These are phyloP conservation scores for Acanthornis magna DNA, from an alignment of 2,797 vertebrate genomes.

Conservation along the genomic window DNA sequence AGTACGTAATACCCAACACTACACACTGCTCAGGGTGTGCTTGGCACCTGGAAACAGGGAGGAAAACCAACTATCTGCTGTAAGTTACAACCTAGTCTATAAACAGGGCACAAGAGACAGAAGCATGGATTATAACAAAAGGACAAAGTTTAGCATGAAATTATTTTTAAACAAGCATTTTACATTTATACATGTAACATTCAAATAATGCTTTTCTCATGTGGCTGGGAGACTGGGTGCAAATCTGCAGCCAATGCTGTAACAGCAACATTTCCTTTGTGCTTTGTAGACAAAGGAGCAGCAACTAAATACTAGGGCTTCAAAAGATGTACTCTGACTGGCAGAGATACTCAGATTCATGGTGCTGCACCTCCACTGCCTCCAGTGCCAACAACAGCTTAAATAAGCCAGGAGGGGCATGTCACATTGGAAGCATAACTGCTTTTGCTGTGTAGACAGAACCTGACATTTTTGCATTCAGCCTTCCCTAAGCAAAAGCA, in stretches of 20 bases:
- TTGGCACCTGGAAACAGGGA: neutral
- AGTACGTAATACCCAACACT: neutral
- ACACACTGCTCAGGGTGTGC: neutral
- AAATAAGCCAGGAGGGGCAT: neutral
- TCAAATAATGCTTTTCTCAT: neutral
- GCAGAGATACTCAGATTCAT: neutral
- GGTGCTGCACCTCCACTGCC: neutral
- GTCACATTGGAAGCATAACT: neutral
- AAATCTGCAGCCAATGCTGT: neutral
- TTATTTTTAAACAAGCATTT: neutral
- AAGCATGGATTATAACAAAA: neutral
- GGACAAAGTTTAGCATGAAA: neutral
- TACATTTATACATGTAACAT: neutral
- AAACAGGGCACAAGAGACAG: neutral
- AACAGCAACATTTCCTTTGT: neutral
- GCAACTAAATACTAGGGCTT: neutral
- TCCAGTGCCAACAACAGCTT: neutral
- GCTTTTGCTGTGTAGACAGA: neutral
- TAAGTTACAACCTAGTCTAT: neutral
- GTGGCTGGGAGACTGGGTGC: neutral
- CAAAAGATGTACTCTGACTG: neutral
- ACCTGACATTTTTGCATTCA: neutral
- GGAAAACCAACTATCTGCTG: neutral
- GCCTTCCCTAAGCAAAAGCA: neutral
- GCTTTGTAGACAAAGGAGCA: neutral